Evolutionary conservation across 2,113 vertebrate genomes (phyloP).

Genomic region (Anarhynchus alexandrinus): DNA sequence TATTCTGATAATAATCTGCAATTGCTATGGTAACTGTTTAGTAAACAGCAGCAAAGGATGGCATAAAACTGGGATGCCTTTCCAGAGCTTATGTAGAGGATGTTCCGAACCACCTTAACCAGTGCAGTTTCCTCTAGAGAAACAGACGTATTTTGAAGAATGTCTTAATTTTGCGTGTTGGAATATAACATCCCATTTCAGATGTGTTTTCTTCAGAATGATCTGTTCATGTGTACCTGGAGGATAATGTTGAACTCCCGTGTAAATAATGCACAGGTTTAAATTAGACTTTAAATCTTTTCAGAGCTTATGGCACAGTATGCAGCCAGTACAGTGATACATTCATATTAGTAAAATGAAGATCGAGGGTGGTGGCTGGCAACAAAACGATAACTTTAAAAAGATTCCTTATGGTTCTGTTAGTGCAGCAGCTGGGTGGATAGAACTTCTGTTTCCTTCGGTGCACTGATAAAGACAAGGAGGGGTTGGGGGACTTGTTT

Average conservation of each 20-base stretch:
- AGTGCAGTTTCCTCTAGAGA: neutral
- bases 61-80: neutral
- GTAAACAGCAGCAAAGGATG: constrained; percentile 9
- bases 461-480: constrained; percentile 76
- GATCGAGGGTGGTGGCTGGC: neutral
- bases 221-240: neutral
- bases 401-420: constrained; percentile 27
- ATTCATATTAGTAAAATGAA: neutral
- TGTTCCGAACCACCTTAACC: neutral
- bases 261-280: constrained; percentile 10
- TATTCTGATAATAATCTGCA: constrained; percentile 11
- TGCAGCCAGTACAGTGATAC: neutral
- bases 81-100: neutral
- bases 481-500: neutral
- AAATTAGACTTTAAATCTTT: neutral
- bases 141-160: neutral
- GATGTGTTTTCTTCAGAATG: neutral
- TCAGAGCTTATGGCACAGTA: neutral
- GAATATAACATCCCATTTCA: constrained; percentile 1
- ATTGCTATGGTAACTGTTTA: neutral
- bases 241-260: constrained; percentile 13
- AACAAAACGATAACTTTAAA: neutral
- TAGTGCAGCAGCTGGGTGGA: constrained; percentile 80
- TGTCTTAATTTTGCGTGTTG: neutral
- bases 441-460: constrained; percentile 76